Evolutionary conservation across 2,888 invertebrate species (phyloP).

Genomic region (Dione vanillae): DNA sequence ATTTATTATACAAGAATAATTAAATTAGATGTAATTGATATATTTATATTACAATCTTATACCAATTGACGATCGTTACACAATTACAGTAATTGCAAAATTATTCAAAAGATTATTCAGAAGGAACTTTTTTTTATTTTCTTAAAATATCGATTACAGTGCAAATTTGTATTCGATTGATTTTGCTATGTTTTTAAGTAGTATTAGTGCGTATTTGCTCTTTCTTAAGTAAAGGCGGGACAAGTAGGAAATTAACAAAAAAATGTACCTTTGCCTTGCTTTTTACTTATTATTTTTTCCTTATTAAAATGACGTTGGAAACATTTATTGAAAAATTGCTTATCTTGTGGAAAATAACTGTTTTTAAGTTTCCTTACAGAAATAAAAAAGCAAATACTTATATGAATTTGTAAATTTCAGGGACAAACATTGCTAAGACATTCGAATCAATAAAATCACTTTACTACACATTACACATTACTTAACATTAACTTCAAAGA

Average conservation of each 20-base stretch:
- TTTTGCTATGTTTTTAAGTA: neutral
- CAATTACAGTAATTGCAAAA: neutral
- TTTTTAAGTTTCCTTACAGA: too few species aligned
- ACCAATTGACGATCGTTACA: slow-evolving; percentile 31
- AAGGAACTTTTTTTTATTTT: slow-evolving; percentile 10
- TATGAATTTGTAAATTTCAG: too few species aligned
- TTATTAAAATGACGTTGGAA: too few species aligned
- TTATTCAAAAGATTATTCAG: slow-evolving; percentile 9
- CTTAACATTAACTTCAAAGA: too few species aligned
- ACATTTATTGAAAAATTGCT: too few species aligned
- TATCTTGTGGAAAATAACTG: too few species aligned
- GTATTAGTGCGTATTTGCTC: slow-evolving; percentile 31
- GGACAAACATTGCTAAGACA: neutral
- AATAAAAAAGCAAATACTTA: too few species aligned
- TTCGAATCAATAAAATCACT: neutral
- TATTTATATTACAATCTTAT: slow-evolving; percentile 38
- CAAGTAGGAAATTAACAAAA: neutral
- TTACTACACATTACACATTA: too few species aligned
- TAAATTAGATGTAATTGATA: slow-evolving; percentile 31
- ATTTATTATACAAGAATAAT: slow-evolving; percentile 28
- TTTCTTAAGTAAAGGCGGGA: neutral
- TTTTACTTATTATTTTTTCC: too few species aligned
- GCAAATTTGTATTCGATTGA: neutral
- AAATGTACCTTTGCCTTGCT: neutral
- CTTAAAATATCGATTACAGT: neutral